phyloP scores from a whole-genome alignment of 2,888 invertebrate genomes.

The Sphaerophoria taeniata region DNA sequence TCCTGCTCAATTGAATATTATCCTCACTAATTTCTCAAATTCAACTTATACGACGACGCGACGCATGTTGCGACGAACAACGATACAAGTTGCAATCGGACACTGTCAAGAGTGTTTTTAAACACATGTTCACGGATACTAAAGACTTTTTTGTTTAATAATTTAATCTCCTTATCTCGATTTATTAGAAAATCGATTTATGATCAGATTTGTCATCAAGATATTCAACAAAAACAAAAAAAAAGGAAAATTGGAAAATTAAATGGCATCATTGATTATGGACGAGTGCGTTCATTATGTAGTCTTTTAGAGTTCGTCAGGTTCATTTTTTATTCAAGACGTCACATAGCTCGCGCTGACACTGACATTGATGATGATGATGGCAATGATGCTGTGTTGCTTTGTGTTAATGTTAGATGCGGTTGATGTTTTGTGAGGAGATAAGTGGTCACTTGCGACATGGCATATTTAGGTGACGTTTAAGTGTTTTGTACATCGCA shows the following conservation, averaged over 20 bases:
- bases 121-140: slow-evolving; percentile 47
- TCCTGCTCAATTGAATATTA: slow-evolving; percentile 37
- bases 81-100: not conserved
- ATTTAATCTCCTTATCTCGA: slow-evolving; percentile 41
- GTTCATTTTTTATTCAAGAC: slow-evolving; percentile 49
- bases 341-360: slow-evolving; percentile 37
- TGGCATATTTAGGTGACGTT: slow-evolving; percentile 63
- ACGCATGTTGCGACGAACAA: not conserved
- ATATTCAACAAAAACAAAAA: slow-evolving; percentile 27
- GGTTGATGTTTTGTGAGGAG: slow-evolving; percentile 30
- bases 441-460: slow-evolving; percentile 55
- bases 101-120: not conserved
- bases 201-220: slow-evolving; percentile 63
- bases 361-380: slow-evolving; percentile 70
- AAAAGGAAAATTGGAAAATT: not conserved
- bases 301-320: not conserved
- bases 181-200: slow-evolving; percentile 45
- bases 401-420: slow-evolving; percentile 8
- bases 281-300: slow-evolving; percentile 33
- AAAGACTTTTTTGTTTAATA: not conserved
- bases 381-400: slow-evolving; percentile 31
- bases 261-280: slow-evolving; percentile 42
- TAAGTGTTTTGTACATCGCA: slow-evolving; percentile 28
- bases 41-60: not conserved
- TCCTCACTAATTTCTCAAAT: slow-evolving; percentile 42